Base-by-base conservation (phyloP, 2,113 vertebrate genomes). In the Acinonyx jubatus region DNA sequence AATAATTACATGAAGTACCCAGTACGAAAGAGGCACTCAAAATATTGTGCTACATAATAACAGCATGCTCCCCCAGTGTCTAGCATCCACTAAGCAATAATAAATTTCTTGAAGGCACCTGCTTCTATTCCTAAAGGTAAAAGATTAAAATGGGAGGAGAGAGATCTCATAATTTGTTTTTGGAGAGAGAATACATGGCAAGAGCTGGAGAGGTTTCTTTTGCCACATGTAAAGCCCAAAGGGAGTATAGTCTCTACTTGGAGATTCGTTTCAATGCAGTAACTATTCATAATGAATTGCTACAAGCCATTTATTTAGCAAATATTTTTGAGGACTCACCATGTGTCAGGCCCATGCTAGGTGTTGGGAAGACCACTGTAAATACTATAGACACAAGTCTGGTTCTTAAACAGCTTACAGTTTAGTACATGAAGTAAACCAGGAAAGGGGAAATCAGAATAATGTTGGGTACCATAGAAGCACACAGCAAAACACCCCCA, bases 371-470 rank as follows among this genome's bases (percentile, higher is more conserved):
- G 52, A 86, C 7, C 48, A 21, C n/a, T 85, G 10, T 81, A 91
- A 89, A 55, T 36, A 79, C 92, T 7, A 89, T 0, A 74, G 82
- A 92, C 13, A 36, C 10, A 21, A 45, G 36, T 79, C 38, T 78
- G 29, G 18, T 52, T 97, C 33, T 93, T 87, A 83, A 95, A 92
- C 21, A 52, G 63, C n/a, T 90, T 73, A 66, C 31, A 41, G 55
- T 21, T 41, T 45, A 82, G 29, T 15, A 86, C 48, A 25, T 88
- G 45, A 95, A 25, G 50, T 71, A 81, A 89, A 69, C 13, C 45
- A 79, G 65, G 7, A 27, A 48, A 80, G 7, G 52, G 63, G 45
- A 1, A 7, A 78, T 18, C 1, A 55, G 18, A 79, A 66, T 5
- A 29, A 52, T 83, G 11, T 1, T n/a, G n/a, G 41, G 16, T 38